These are phyloP conservation scores for Chloroclysta siterata DNA, from an alignment of 2,888 invertebrate species.

Conservation along the genomic window DNA sequence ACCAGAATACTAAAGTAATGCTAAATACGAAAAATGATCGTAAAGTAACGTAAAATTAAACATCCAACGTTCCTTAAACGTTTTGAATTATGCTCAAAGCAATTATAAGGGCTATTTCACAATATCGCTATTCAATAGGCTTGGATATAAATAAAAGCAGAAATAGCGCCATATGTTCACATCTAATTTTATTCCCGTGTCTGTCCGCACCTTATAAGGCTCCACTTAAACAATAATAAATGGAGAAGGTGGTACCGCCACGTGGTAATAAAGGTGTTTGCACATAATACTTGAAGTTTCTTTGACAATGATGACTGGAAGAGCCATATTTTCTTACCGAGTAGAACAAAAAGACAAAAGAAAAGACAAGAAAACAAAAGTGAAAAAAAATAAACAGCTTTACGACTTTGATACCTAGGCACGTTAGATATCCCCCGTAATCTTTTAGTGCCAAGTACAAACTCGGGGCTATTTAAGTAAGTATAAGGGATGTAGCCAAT, in stretches of 20 bases:
- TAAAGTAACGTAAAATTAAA: not conserved
- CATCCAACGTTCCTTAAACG: not conserved
- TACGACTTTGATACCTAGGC: too few relatives aligned
- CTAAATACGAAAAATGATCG: too few relatives aligned
- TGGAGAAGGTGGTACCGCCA: constrained; percentile 21
- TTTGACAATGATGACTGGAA: constrained; percentile 7
- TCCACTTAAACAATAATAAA: constrained; percentile 27
- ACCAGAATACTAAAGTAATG: too few relatives aligned
- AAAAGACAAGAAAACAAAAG: too few relatives aligned
- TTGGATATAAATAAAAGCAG: constrained; percentile 29
- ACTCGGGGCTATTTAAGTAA: too few relatives aligned
- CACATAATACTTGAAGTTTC: constrained; percentile 12
- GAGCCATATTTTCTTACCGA: not conserved
- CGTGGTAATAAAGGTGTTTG: constrained; percentile 34
- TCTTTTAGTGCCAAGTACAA: too few relatives aligned
- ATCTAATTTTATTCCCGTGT: constrained; percentile 35
- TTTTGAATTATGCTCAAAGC: not conserved
- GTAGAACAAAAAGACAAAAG: not conserved
- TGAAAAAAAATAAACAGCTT: too few relatives aligned
- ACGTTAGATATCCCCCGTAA: too few relatives aligned
- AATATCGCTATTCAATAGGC: not conserved
- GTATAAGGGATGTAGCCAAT: too few relatives aligned
- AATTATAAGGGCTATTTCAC: constrained; percentile 10
- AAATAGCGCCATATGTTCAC: constrained; percentile 32
- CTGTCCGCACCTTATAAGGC: constrained; percentile 34